A percentile compares a stretch with the other conserved stretches of the same genome.
These are phyloP conservation scores for Heterotis niloticus DNA, from an alignment of 2,113 vertebrate species.

Conservation along the genomic window DNA sequence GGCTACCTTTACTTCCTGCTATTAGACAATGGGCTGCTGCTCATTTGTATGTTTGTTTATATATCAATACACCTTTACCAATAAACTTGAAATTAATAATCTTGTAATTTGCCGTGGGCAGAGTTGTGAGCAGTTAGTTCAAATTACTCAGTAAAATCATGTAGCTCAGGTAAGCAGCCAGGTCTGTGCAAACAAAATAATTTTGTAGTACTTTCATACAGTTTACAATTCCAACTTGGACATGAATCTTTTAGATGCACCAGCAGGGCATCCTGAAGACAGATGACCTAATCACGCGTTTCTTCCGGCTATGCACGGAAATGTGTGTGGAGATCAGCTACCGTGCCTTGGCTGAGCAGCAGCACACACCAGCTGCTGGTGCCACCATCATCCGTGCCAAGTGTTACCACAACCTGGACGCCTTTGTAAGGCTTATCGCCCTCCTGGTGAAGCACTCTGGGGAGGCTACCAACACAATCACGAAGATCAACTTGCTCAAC, in stretches of 20 bases:
- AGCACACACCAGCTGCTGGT: constrained; percentile 96
- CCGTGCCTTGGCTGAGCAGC: constrained; percentile 91
- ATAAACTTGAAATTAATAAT: too few relatives aligned
- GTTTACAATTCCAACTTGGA: too few relatives aligned
- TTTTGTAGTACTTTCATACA: too few relatives aligned
- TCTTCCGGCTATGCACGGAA: constrained; percentile 96
- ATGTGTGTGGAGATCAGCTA: constrained; percentile 99
- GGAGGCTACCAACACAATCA: constrained; percentile 96
- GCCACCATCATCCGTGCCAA: constrained; percentile 96
- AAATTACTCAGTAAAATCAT: too few relatives aligned
- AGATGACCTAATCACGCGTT: constrained; percentile 93
- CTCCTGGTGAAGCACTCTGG: constrained; percentile 97
- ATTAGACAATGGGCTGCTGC: too few relatives aligned
- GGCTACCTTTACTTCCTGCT: too few relatives aligned
- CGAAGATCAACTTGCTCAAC: constrained; percentile 97
- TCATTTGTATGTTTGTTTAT: too few relatives aligned
- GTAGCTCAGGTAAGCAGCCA: too few relatives aligned
- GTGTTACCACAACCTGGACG: constrained; percentile 97
- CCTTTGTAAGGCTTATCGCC: constrained; percentile 93
- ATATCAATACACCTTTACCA: too few relatives aligned
- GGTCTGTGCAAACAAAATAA: too few relatives aligned
- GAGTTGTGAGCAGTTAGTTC: too few relatives aligned
- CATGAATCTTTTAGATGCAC: constrained; percentile 87
- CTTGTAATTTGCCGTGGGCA: too few relatives aligned
- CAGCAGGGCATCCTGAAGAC: constrained; percentile 98